Evolutionary conservation across 2,113 vertebrate species (phyloP).

Genomic region (Phalacrocorax brasilianus): DNA sequence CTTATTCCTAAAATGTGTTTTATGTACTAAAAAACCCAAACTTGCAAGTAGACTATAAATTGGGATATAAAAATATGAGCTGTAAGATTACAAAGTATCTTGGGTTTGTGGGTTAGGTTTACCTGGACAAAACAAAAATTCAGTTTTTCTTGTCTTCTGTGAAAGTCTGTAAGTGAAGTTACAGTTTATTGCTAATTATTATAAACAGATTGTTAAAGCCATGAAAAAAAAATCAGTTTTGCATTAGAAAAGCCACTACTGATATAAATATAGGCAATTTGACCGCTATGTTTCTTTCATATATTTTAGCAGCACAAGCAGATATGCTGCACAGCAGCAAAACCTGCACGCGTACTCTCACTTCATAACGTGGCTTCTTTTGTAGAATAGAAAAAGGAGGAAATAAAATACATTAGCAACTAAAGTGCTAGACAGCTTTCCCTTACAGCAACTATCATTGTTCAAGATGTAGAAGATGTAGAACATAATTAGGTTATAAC

Average conservation of each 20-base stretch:
- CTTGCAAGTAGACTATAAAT: neutral
- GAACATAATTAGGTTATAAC: conserved; percentile 63
- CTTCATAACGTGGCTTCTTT: neutral
- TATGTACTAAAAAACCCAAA: neutral
- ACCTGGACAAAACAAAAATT: neutral
- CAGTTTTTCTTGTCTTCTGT: neutral
- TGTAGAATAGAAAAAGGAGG: neutral
- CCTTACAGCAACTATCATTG: conserved; percentile 44
- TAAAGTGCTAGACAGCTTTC: neutral
- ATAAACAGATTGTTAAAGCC: neutral
- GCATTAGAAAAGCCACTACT: neutral
- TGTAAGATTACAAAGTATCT: neutral
- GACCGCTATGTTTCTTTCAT: neutral
- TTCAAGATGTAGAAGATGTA: conserved; percentile 30
- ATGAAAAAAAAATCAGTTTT: neutral
- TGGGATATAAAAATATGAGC: neutral
- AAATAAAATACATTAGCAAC: neutral
- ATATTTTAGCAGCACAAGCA: neutral
- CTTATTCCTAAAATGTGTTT: neutral
- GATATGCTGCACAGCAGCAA: neutral
- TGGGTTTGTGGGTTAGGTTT: neutral
- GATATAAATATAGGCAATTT: neutral
- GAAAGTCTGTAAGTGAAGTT: neutral
- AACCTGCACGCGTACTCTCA: neutral
- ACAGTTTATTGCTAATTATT: neutral